Base-by-base conservation (phyloP, 35 echinoderm and acorn worm species). In the Lytechinus pictus region DNA sequence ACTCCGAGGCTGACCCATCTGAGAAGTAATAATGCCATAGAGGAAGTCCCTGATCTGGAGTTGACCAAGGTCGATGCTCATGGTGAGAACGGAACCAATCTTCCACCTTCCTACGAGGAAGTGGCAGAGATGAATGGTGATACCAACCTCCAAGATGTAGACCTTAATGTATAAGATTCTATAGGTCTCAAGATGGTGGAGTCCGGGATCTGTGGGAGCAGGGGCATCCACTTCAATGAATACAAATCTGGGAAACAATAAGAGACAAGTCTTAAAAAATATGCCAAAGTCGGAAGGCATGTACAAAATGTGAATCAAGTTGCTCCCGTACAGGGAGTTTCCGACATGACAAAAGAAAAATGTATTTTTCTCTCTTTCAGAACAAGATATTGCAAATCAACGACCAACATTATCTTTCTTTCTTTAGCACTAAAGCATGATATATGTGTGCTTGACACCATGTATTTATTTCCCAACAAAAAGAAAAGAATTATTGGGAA, bases 1-100 rank as follows among this genome's bases (percentile, higher is more conserved):
- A 93, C 92, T 11, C 92, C 92, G 14, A 93, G 52, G 55, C 54
- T 93, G 92, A 93, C 92, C 92, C 92, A 93, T 24, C 92, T 93
- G 53, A 93, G 92, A 54, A 93, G 92, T n/a, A 57, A 57, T 55
- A 10, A 90, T 14, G 92, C 10, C 11, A 27, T 28, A 11, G 55
- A 93, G 92, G 92, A 93, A 10, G 53, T 55, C 8, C 92, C 92
- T 9, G 53, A 54, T 54, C n/a, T 93, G 92, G 92, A 93, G 92
- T 6, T 93, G 92, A 55, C 9, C 52, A 93, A 93, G 92, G 92
- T 93, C 5, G 54, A 93, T 27, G 16, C n/a, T 53, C 10, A 90
- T 33, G 92, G 92, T 28, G 53, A 54, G 29, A 55, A 93, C 27
- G 92, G 92, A 11, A 54, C 55, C 54, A 27, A 10, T 8, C 9